Evolutionary conservation across 2,113 vertebrate genomes (phyloP).

Genomic region (Hemibates koningsi): DNA sequence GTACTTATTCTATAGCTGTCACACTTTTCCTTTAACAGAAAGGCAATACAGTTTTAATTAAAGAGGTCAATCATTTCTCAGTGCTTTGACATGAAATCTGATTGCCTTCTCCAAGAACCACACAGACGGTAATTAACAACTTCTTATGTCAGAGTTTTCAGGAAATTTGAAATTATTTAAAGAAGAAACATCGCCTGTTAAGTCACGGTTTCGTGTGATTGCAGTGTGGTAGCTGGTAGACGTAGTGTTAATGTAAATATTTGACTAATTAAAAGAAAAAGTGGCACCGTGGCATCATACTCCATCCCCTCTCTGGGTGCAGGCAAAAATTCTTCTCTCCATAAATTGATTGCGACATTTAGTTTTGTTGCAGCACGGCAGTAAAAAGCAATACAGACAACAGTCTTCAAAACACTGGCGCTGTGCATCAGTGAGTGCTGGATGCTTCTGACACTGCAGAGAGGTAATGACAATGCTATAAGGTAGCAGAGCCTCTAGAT

Average conservation of each 20-base stretch:
- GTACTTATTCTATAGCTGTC: slow-evolving; percentile 61
- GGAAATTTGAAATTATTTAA: background rate
- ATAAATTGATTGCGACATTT: background rate
- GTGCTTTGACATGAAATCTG: slow-evolving; percentile 23
- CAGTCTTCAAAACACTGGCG: slow-evolving; percentile 10
- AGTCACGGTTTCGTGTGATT: background rate
- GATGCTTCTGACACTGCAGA: slow-evolving; percentile 32
- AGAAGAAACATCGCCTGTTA: background rate
- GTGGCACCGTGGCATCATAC: background rate
- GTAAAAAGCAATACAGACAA: background rate
- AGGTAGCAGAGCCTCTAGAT: slow-evolving; percentile 17
- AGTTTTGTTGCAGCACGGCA: background rate
- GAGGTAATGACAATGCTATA: slow-evolving; percentile 33
- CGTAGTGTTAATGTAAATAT: background rate
- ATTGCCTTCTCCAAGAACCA: slow-evolving; percentile 28
- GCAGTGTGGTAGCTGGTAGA: background rate
- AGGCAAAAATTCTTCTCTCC: background rate
- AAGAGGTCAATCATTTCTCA: slow-evolving; percentile 57
- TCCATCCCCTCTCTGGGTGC: background rate
- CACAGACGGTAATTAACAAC: slow-evolving; percentile 46
- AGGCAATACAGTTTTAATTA: slow-evolving; percentile 60
- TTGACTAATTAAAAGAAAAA: background rate
- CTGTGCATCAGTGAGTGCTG: slow-evolving; percentile 14
- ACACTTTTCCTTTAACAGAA: slow-evolving; percentile 38
- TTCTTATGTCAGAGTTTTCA: background rate